Conservation (phyloP, 1,140 invertebrate species). For the Zaprionus tsacasi region DNA sequence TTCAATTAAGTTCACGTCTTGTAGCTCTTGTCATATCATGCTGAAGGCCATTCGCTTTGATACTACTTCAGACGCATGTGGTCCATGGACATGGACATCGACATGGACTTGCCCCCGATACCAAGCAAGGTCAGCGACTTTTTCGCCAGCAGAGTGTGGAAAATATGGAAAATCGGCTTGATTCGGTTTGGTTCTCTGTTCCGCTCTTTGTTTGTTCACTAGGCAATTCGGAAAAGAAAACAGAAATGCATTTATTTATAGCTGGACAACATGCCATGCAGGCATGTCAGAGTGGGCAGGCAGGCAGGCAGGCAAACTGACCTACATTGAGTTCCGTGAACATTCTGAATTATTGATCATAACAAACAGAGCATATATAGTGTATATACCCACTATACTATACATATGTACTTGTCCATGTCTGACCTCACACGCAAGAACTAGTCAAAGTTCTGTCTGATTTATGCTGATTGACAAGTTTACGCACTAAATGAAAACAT, state of each 20-base stretch:
- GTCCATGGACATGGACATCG: constrained; percentile 12
- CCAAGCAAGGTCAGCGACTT: constrained; percentile 49
- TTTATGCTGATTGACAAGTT: constrained; percentile 72
- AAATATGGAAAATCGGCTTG: constrained; percentile 38
- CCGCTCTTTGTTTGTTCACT: constrained; percentile 51
- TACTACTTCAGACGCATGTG: constrained; percentile 29
- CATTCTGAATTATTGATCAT: constrained; percentile 50
- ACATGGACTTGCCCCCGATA: constrained; percentile 38
- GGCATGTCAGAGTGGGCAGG: constrained; percentile 19
- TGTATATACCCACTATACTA: too few species aligned
- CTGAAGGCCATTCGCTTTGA: constrained; percentile 37
- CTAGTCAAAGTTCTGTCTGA: constrained; percentile 44
- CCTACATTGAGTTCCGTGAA: constrained; percentile 65
- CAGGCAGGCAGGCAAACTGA: constrained; percentile 52
- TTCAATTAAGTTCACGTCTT: constrained; percentile 24
- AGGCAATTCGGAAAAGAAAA: constrained; percentile 57
- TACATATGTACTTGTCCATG: constrained; percentile 1
- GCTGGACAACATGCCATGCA: constrained; percentile 54
- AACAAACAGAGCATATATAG: constrained; percentile 20
- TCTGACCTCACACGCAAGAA: constrained; percentile 67
- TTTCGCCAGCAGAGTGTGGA: constrained; percentile 20
- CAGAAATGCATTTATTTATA: constrained; percentile 66
- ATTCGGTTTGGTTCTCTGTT: constrained; percentile 11
- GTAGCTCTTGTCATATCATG: constrained; percentile 32
- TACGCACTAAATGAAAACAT: constrained; percentile 52